Percentiles rank a stretch among this genome's conserved stretches.
Evolutionary conservation across 2,113 vertebrate species (phyloP).

Genomic region (Barbus barbus): DNA sequence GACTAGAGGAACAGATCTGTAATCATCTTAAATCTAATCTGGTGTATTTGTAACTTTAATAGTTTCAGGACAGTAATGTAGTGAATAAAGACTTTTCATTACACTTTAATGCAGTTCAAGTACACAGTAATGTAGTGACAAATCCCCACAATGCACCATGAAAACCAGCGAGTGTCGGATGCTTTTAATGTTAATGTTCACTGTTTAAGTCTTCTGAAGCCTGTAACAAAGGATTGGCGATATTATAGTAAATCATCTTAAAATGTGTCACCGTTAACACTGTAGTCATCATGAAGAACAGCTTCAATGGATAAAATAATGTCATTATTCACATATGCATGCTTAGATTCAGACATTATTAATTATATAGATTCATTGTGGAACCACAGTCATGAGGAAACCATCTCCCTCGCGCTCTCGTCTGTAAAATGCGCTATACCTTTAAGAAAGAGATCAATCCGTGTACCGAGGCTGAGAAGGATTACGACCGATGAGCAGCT

Average conservation of each 20-base stretch:
- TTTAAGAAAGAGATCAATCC: constrained; percentile 34
- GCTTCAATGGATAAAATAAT: not conserved
- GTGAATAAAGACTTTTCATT: too few species aligned
- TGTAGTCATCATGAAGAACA: not conserved
- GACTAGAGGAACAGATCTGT: not conserved
- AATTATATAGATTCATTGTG: not conserved
- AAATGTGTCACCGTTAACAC: not conserved
- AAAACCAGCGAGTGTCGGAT: not conserved
- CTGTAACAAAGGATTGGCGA: not conserved
- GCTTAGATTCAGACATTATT: not conserved
- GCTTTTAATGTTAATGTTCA: too few species aligned
- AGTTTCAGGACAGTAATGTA: not conserved
- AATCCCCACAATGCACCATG: not conserved
- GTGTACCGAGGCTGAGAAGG: not conserved
- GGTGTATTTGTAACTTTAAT: not conserved
- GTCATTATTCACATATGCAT: not conserved
- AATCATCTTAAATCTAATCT: not conserved
- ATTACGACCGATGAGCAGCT: constrained; percentile 9
- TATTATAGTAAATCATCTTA: not conserved
- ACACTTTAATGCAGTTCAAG: too few species aligned
- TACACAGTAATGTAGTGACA: too few species aligned
- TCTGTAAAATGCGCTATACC: constrained; percentile 8
- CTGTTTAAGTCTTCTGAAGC: not conserved
- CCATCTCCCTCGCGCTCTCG: not conserved
- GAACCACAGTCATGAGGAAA: not conserved